Percentiles rank a stretch among this genome's conserved stretches.
Conservation (phyloP, 2,113 vertebrate genomes). For the Tretioscincus oriximinensis region DNA sequence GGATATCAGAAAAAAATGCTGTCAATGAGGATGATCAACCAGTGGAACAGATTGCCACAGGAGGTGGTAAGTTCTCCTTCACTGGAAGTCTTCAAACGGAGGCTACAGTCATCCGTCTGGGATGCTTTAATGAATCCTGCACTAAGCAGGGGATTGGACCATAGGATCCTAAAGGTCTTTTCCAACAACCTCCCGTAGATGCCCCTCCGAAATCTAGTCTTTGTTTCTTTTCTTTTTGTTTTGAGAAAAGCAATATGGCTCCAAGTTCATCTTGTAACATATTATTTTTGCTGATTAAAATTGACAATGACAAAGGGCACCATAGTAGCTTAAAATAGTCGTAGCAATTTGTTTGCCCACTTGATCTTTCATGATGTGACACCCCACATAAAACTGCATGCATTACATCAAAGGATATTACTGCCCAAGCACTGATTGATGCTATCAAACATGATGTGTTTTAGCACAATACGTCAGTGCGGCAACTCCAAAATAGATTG, state of each 20-base stretch:
- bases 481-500: slow-evolving; percentile 40
- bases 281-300: slow-evolving; percentile 15
- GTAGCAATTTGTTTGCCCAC: slow-evolving; percentile 30
- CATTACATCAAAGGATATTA: slow-evolving; percentile 48
- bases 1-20: too few species aligned
- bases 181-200: too few species aligned
- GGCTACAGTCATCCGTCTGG: too few species aligned
- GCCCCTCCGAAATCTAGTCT: not conserved
- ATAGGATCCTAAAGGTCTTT: not conserved
- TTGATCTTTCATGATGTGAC: slow-evolving; percentile 44
- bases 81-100: too few species aligned
- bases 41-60: too few species aligned
- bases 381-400: slow-evolving; percentile 21
- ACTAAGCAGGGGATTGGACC: too few species aligned
- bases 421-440: slow-evolving; percentile 33
- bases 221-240: too few species aligned
- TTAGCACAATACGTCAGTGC: slow-evolving; percentile 17
- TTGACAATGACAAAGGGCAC: slow-evolving; percentile 31
- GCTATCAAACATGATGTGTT: slow-evolving; percentile 38
- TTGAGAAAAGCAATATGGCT: not conserved
- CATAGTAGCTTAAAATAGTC: slow-evolving; percentile 14
- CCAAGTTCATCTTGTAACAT: slow-evolving; percentile 13
- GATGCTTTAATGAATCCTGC: too few species aligned
- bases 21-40: too few species aligned
- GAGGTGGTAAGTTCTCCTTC: too few species aligned